Evolutionary conservation across 2,888 invertebrate species (phyloP).

Genomic region (Ditylenchus weischeri): DNA sequence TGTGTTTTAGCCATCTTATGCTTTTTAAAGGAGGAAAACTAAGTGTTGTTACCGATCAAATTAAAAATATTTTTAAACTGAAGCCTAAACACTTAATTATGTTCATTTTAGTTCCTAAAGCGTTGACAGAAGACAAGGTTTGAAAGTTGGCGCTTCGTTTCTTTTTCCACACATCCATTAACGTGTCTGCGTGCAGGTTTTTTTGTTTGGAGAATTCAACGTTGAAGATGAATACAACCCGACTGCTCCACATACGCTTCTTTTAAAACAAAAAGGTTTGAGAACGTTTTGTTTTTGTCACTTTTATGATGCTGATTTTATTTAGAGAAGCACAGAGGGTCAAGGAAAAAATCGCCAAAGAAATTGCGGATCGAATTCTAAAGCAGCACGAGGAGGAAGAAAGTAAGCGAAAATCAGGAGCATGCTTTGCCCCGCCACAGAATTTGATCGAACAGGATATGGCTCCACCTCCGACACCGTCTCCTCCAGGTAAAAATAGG

Average conservation of each 20-base stretch:
- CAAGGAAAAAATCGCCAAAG: conserved; percentile 44
- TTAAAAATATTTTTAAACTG: no score
- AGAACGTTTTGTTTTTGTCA: background rate
- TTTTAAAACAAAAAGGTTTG: conserved; percentile 65
- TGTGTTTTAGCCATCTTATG: no score
- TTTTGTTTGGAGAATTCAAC: conserved; percentile 54
- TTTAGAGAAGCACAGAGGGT: conserved; percentile 23
- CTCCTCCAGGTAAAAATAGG: background rate
- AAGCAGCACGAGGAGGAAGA: conserved; percentile 52
- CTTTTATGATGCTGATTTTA: background rate
- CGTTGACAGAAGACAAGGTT: conserved; percentile 52
- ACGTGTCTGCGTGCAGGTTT: conserved; percentile 33
- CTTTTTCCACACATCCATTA: background rate
- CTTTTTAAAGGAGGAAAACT: no score
- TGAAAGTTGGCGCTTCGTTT: conserved; percentile 5
- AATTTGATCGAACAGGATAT: conserved; percentile 71
- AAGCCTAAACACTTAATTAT: no score
- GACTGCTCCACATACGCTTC: conserved; percentile 95
- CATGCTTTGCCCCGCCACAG: conserved; percentile 87
- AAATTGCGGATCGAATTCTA: conserved; percentile 51
- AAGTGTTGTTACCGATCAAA: no score
- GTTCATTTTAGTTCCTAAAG: conserved; percentile 39
- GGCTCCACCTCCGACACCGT: background rate
- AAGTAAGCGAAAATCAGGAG: conserved; percentile 66
- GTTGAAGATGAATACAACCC: conserved; percentile 82